Conservation (phyloP, 2,888 invertebrate species). For the Tineola bisselliella region DNA sequence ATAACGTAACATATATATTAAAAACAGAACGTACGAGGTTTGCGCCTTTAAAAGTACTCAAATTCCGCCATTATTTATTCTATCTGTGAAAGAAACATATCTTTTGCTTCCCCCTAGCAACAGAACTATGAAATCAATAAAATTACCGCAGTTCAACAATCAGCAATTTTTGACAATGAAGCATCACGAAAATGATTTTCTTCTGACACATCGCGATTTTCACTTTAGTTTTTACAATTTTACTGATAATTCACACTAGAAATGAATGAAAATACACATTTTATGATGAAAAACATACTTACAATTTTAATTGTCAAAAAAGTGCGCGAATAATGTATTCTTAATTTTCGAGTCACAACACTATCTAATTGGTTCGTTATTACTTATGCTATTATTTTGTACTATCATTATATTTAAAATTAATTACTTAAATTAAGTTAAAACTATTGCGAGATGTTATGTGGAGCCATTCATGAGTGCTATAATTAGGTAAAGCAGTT, state of each 20-base stretch:
- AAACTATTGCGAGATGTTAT: constrained; percentile 45
- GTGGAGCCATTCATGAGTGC: constrained; percentile 56
- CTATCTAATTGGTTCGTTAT: constrained; percentile 57
- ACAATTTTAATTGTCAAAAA: constrained; percentile 46
- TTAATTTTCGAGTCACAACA: constrained; percentile 31
- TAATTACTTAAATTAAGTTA: constrained; percentile 41
- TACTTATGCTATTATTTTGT: constrained; percentile 33
- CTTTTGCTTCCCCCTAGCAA: constrained; percentile 13
- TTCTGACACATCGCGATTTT: not conserved
- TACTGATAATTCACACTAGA: constrained; percentile 6
- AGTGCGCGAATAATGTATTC: constrained; percentile 33
- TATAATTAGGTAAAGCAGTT: constrained; percentile 25
- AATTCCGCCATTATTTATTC: too few species aligned
- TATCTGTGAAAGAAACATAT: too few species aligned
- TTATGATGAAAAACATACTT: constrained; percentile 30
- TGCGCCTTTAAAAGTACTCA: too few species aligned
- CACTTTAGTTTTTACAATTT: not conserved
- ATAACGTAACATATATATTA: not conserved
- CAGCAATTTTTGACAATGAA: not conserved
- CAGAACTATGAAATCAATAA: constrained; percentile 58
- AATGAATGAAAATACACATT: constrained; percentile 25
- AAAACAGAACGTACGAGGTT: too few species aligned
- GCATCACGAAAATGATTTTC: not conserved
- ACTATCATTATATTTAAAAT: constrained; percentile 51
- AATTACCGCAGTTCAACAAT: constrained; percentile 61